A percentile compares a stretch with the other conserved stretches of the same genome.
Conservation (phyloP, 37 sponge, comb jelly and placozoan genomes). For the Bolinopsis microptera region DNA sequence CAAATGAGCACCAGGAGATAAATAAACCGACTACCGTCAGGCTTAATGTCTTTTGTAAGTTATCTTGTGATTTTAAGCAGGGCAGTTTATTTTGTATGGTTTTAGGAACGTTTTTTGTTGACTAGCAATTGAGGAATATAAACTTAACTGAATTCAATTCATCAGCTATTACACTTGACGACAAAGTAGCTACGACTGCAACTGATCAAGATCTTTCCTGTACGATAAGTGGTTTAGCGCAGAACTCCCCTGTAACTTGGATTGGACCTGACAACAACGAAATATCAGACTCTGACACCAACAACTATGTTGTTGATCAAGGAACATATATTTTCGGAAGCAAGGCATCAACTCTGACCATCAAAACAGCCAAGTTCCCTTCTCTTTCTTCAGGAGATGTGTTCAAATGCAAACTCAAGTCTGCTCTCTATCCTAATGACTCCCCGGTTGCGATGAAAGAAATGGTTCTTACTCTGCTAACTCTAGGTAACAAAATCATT, state of each 20-base stretch:
- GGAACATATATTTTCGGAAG: not conserved
- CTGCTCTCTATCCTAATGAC: not conserved
- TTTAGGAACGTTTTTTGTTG: too few species aligned
- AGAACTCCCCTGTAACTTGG: not conserved
- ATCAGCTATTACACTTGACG: not conserved
- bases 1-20: not conserved
- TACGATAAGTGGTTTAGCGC: not conserved
- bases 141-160: too few species aligned
- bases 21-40: not conserved
- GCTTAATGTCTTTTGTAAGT: slow-evolving; percentile 1
- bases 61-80: too few species aligned
- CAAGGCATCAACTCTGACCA: not conserved
- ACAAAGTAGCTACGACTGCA: not conserved
- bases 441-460: not conserved
- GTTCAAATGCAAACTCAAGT: not conserved
- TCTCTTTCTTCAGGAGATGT: not conserved
- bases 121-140: too few species aligned
- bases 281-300: not conserved
- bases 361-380: not conserved
- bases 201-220: not conserved
- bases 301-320: not conserved
- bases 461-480: not conserved
- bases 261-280: not conserved
- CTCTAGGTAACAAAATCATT: not conserved
- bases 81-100: too few species aligned